These are phyloP conservation scores for Tiliqua scincoides DNA, from an alignment of 2,113 vertebrate genomes.

Conservation along the genomic window DNA sequence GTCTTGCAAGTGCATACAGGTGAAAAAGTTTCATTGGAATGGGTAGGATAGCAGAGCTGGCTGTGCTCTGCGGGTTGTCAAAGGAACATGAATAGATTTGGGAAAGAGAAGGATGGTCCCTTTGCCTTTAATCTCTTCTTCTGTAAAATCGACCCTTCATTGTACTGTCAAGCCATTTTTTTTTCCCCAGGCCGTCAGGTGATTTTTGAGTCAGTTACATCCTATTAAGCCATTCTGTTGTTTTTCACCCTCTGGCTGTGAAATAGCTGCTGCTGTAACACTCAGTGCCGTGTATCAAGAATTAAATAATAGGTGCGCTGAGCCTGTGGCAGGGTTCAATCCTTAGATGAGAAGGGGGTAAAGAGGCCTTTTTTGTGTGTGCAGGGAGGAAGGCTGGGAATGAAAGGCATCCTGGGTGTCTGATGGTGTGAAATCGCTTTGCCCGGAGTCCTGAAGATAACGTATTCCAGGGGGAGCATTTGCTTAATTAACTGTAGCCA, in stretches of 20 bases:
- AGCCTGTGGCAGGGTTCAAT: slow-evolving; percentile 14
- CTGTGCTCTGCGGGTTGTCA: background rate
- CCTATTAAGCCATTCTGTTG: background rate
- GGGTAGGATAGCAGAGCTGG: background rate
- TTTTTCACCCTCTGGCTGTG: slow-evolving; percentile 2
- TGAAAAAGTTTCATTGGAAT: background rate
- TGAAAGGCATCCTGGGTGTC: background rate
- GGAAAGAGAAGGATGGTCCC: too few relatives aligned
- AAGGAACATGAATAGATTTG: background rate
- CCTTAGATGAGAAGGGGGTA: background rate
- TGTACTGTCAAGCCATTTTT: background rate
- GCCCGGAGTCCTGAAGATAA: background rate
- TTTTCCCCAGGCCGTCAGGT: background rate
- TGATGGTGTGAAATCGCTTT: background rate
- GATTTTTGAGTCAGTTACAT: slow-evolving; percentile 6
- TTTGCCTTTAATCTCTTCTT: background rate
- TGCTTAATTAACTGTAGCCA: slow-evolving; percentile 38
- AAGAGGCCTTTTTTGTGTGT: background rate
- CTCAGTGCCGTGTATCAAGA: background rate
- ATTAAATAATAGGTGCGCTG: background rate
- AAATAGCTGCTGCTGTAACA: background rate
- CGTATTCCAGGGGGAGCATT: slow-evolving; percentile 17
- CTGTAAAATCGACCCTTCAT: background rate
- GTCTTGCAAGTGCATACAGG: background rate
- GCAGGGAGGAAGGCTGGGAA: background rate